phyloP scores from a whole-genome alignment of 2,797 vertebrate species.

The Mus spretus region DNA sequence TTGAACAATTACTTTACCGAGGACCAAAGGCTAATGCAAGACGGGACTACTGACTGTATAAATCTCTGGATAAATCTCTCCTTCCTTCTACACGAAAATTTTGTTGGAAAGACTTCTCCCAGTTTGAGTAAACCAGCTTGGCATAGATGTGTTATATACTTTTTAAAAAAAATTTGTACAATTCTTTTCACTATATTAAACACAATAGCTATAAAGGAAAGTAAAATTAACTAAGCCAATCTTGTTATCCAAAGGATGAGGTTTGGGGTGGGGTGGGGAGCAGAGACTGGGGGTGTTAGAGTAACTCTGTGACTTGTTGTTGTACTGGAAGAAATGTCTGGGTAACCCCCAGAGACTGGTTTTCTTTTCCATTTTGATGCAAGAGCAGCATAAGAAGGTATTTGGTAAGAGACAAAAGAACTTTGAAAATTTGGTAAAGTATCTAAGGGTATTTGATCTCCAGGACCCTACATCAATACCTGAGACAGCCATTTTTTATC shows the following conservation, averaged over 20 bases:
- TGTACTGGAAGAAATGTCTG: background rate
- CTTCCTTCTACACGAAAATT: background rate
- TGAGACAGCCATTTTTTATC: background rate
- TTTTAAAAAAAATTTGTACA: background rate
- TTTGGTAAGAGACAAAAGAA: background rate
- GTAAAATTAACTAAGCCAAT: background rate
- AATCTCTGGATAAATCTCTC: background rate
- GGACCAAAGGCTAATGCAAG: background rate
- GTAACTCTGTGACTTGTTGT: background rate
- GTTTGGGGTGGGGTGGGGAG: no score
- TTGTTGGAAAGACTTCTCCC: background rate
- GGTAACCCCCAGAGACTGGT: background rate
- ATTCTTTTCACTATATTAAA: constrained; percentile 42
- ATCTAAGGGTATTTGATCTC: background rate
- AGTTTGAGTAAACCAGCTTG: background rate
- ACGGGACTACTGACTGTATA: background rate
- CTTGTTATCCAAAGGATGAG: background rate
- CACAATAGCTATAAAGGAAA: constrained; percentile 1
- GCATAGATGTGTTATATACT: background rate
- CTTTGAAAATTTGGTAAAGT: background rate
- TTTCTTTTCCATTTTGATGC: constrained; percentile 4
- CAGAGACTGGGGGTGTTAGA: background rate
- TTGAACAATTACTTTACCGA: constrained; percentile 34
- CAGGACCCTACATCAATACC: background rate
- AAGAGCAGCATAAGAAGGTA: constrained; percentile 1